phyloP scores from a whole-genome alignment of 2,797 vertebrate genomes.

The Propithecus deckenii region DNA sequence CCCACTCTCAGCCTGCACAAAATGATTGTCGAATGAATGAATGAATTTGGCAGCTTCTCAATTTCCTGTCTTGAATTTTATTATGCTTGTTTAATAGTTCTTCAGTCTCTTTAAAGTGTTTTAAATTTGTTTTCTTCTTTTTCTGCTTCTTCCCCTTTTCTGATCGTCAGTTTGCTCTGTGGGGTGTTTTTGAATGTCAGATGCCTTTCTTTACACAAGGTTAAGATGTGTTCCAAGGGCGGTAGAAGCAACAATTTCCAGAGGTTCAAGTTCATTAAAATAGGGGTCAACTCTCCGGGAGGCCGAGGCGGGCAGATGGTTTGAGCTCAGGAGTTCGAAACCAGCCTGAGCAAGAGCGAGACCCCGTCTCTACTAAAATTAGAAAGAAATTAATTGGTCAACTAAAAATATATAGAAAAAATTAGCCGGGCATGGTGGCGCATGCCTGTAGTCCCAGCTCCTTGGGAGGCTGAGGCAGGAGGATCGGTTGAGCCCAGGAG shows the following conservation, averaged over 20 bases:
- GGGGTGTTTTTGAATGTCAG: background rate
- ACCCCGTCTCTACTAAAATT: too few species aligned
- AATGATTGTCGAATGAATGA: background rate
- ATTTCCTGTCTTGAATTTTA: background rate
- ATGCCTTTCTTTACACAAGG: background rate
- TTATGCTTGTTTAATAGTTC: background rate
- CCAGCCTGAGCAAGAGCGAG: too few species aligned
- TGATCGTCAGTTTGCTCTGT: background rate
- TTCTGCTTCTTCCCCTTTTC: background rate
- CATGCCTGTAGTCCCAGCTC: too few species aligned
- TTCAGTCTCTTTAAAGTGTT: background rate
- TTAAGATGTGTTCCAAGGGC: background rate
- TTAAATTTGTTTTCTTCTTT: background rate
- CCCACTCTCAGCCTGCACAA: background rate
- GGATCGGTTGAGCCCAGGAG: too few species aligned
- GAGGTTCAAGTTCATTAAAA: background rate
- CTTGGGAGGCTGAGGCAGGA: too few species aligned
- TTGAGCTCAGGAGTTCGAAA: too few species aligned
- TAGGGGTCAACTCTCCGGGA: too few species aligned
- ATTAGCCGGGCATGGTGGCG: too few species aligned
- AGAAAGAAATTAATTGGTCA: too few species aligned
- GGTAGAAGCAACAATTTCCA: background rate
- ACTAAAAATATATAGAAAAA: too few species aligned
- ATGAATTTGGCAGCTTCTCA: background rate
- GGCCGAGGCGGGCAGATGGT: too few species aligned